Evolutionary conservation across 2,888 invertebrate species (phyloP).

Genomic region (Urechis unicinctus): DNA sequence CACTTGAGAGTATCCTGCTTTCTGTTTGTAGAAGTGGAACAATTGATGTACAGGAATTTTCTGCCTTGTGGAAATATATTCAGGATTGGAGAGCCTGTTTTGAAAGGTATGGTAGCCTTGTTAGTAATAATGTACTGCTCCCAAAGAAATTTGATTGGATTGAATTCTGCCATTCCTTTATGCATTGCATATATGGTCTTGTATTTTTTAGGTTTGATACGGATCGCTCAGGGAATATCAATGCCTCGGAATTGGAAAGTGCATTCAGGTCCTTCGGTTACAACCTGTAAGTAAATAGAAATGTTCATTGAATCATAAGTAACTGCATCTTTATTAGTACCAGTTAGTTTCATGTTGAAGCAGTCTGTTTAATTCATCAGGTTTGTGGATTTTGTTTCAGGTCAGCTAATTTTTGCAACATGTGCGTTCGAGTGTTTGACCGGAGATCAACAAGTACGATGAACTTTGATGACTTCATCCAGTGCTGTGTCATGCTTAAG

Average conservation of each 20-base stretch:
- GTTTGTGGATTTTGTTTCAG: too few species aligned
- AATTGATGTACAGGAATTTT: slow-evolving; percentile 48
- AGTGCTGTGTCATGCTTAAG: slow-evolving; percentile 50
- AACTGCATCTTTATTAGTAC: too few species aligned
- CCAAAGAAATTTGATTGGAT: neutral
- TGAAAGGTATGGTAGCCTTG: slow-evolving; percentile 35
- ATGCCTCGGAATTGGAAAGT: slow-evolving; percentile 38
- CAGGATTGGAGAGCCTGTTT: slow-evolving; percentile 51
- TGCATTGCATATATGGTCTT: neutral
- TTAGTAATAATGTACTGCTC: neutral
- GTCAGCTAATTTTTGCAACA: slow-evolving; percentile 38
- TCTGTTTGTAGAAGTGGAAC: slow-evolving; percentile 38
- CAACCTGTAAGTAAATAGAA: slow-evolving; percentile 35
- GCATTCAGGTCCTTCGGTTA: slow-evolving; percentile 51
- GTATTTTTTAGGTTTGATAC: slow-evolving; percentile 41
- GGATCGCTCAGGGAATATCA: slow-evolving; percentile 50
- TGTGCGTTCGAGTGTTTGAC: slow-evolving; percentile 46
- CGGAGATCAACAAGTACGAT: slow-evolving; percentile 32
- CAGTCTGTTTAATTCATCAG: too few species aligned
- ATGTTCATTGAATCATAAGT: too few species aligned
- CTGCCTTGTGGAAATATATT: slow-evolving; percentile 49
- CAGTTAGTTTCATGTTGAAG: too few species aligned
- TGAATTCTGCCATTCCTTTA: neutral
- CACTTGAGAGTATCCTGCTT: too few species aligned
- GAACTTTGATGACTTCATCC: slow-evolving; percentile 51